A percentile compares a stretch with the other conserved stretches of the same genome.
phyloP scores from a whole-genome alignment of 2,797 vertebrate genomes.

The Antennarius maculatus region DNA sequence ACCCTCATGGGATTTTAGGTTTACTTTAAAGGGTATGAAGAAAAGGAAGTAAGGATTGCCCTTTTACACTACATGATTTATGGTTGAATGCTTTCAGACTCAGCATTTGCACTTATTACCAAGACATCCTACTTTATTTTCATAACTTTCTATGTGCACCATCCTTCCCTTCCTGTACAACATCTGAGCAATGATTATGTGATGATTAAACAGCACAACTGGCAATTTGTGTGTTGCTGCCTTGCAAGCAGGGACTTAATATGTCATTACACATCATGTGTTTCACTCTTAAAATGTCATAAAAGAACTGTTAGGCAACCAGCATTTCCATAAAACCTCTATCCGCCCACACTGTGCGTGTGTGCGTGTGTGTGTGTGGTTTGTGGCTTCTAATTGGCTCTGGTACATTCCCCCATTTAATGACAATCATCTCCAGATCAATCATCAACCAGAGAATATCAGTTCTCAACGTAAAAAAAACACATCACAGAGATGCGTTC shows the following conservation, averaged over 20 bases:
- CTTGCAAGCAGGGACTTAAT: conserved; percentile 18
- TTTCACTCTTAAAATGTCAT: too few species aligned
- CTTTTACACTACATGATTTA: neutral
- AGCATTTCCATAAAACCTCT: too few species aligned
- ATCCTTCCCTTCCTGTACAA: conserved; percentile 2
- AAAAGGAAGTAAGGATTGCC: neutral
- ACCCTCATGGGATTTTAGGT: neutral
- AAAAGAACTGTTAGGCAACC: too few species aligned
- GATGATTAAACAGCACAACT: neutral
- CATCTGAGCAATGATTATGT: neutral
- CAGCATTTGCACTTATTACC: neutral
- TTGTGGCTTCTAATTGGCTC: conserved; percentile 43
- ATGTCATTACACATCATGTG: too few species aligned
- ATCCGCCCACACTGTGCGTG: neutral
- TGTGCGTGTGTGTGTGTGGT: conserved; percentile 12
- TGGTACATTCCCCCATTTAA: conserved; percentile 46
- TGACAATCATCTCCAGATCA: conserved; percentile 47
- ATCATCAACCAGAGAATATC: conserved; percentile 43
- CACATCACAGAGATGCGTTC: conserved; percentile 38
- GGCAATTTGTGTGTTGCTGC: conserved; percentile 8
- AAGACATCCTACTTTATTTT: conserved; percentile 16
- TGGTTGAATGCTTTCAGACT: too few species aligned
- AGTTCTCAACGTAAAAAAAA: conserved; percentile 34
- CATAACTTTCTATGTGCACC: neutral
- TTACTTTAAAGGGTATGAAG: conserved; percentile 2